Conservation (phyloP, 2,113 vertebrate genomes). For the Megaceryle maxima region DNA sequence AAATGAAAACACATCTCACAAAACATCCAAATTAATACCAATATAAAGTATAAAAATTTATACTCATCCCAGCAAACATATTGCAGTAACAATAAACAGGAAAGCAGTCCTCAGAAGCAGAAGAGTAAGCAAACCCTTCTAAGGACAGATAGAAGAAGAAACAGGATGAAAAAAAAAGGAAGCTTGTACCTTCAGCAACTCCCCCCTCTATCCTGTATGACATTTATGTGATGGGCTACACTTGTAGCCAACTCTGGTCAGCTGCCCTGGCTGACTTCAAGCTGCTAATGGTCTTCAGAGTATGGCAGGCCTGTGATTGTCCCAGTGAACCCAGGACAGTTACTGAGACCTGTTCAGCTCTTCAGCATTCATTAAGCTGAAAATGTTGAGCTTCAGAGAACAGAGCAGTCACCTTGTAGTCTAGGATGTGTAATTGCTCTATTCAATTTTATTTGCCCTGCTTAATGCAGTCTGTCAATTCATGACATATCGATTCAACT, state of each 20-base stretch:
- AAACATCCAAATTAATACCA: too few relatives aligned
- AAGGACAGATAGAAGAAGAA: too few relatives aligned
- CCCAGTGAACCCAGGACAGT: background rate
- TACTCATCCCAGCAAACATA: too few relatives aligned
- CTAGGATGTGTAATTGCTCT: constrained; percentile 6
- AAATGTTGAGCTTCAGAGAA: background rate
- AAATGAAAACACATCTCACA: too few relatives aligned
- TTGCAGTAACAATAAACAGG: too few relatives aligned
- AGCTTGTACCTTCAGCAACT: background rate
- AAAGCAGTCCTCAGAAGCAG: too few relatives aligned
- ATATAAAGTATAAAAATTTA: too few relatives aligned
- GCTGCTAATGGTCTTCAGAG: background rate
- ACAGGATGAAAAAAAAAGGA: too few relatives aligned
- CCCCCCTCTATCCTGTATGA: background rate
- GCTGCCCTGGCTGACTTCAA: background rate
- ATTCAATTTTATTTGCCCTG: constrained; percentile 2
- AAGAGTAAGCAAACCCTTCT: too few relatives aligned
- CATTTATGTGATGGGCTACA: background rate
- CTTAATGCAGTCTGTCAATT: constrained; percentile 20
- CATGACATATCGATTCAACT: constrained; percentile 28
- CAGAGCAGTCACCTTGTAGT: constrained; percentile 22
- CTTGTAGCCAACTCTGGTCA: background rate
- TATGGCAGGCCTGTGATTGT: background rate
- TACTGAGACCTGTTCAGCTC: background rate
- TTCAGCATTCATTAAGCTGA: background rate